Base-by-base conservation (phyloP, 2,797 vertebrate genomes). In the Acanthornis magna region DNA sequence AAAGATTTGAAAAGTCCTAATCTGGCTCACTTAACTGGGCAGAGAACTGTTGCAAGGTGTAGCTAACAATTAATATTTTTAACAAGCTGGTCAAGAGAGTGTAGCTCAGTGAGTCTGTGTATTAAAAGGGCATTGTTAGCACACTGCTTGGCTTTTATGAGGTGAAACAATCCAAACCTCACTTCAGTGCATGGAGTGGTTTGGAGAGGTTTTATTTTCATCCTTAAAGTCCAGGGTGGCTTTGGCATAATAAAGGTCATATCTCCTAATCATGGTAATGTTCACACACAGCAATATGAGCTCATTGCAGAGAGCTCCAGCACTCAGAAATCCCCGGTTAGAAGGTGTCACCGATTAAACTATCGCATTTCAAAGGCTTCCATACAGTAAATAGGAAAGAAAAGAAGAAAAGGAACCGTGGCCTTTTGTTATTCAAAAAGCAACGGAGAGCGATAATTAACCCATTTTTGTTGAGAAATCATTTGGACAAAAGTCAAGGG, bases 371-470 rank as follows among this genome's bases (percentile, higher is more conserved):
- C 98, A 98, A 98, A 98, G 97, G 96, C 95, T 96, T 97, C 96
- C 97, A 97, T 98, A 98, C 98, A 98, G 98, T 98, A 98, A 98
- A 98, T 97, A 98, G 98, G 96, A 97, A 97, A 98, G 98, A 98
- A 98, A 98, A 97, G 97, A 97, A 98, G 98, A 98, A 99, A 98
- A 99, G 98, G 97, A 98, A 98, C 98, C 98, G 98, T 98, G 98
- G 97, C 97, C 98, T 98, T 99, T 99, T 99, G 98, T 98, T 98
- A 98, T 98, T 94, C 98, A 98, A 98, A 98, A 98, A 97, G 98
- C 98, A 98, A 98, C 97, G 98, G 98, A 98, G 98, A 98, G 98
- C 97, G 98, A 98, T 98, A 99, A 99, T 99, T 98, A 98, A 98
- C 98, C 98, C 98, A 99, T 99, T 99, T 98, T 98, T 98, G 97